Base-by-base conservation (phyloP, 2,797 vertebrate species). In the Phoxinus dragarum region DNA sequence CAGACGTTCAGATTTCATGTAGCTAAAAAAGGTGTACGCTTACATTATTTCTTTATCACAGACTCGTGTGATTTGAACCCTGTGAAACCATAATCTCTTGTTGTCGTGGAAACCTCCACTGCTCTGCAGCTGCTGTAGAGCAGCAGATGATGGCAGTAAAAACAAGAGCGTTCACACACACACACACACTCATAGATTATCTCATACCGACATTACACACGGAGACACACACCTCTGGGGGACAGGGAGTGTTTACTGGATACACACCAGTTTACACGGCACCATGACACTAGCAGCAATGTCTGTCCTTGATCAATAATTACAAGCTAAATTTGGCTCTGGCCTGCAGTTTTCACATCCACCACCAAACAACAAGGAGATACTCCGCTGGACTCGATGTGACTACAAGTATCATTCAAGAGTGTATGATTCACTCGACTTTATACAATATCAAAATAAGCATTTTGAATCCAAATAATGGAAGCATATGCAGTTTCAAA, bases 51-150 rank as follows among this genome's bases (percentile, higher is more conserved):
- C 76, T 78, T 66, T 73, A 67, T 84, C 64, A 54, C 12, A 34
- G 47, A 54, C 36, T 27, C 12, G 52, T 71, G 75, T 52, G 67
- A 38, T 80, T 61, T 84, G 68, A 42, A 89, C 90, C 71, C 75
- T 81, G 86, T 82, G 89, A 59, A 16, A 86, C 61, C 84, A 68
- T 69, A 66, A 84, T 87, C 85, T 71, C 83, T 36, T 87, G 92
- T 94, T 94, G 92, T 93, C 89, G 64, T 92, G 92, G 93, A 91
- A 93, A 94, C 93, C 76, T 89, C 76, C 81, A 88, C 89, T 92
- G 90, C 81, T 91, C 78, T 85, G 83, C 94, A 92, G 93, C 92
- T 94, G 93, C 88, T 87, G 77, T 89, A 69, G 67, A 52, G 83
- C 42, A 89, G 85, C 83, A 82, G 90, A 84, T 91, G 90, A 90